Evolutionary conservation across 2,797 vertebrate species (phyloP).

Genomic region (Amazonetta brasiliensis): DNA sequence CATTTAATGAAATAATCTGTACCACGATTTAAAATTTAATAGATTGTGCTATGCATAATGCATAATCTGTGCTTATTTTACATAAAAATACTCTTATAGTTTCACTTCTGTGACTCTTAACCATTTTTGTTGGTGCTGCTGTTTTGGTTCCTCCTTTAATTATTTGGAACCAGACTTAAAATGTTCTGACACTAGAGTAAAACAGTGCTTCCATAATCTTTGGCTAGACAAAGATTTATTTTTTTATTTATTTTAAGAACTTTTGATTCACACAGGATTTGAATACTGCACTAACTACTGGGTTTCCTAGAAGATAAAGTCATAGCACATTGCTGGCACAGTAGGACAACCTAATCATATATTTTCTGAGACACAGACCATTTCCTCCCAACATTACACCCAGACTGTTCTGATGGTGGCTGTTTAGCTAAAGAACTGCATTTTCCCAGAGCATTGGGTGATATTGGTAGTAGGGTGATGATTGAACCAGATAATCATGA

Average conservation of each 20-base stretch:
- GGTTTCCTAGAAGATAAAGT: neutral
- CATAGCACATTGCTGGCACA: neutral
- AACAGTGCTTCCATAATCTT: neutral
- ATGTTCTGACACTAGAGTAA: neutral
- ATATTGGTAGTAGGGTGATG: too few species aligned
- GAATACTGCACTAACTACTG: neutral
- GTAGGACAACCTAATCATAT: neutral
- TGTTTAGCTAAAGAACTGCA: neutral
- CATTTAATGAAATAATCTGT: neutral
- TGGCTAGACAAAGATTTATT: neutral
- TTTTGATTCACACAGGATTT: neutral
- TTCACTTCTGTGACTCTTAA: constrained; percentile 46
- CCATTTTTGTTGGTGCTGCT: constrained; percentile 13
- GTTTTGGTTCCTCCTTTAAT: constrained; percentile 34
- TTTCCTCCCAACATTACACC: neutral
- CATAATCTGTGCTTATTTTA: neutral
- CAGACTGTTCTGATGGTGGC: neutral
- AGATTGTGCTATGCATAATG: neutral
- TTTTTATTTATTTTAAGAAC: neutral
- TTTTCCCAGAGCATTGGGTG: neutral
- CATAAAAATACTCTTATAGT: constrained; percentile 33
- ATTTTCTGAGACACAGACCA: neutral
- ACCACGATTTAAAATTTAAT: neutral
- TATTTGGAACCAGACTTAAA: neutral
- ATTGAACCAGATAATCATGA: too few species aligned